Evolutionary conservation across 2,113 vertebrate genomes (phyloP).

Genomic region (Eclectus roratus): DNA sequence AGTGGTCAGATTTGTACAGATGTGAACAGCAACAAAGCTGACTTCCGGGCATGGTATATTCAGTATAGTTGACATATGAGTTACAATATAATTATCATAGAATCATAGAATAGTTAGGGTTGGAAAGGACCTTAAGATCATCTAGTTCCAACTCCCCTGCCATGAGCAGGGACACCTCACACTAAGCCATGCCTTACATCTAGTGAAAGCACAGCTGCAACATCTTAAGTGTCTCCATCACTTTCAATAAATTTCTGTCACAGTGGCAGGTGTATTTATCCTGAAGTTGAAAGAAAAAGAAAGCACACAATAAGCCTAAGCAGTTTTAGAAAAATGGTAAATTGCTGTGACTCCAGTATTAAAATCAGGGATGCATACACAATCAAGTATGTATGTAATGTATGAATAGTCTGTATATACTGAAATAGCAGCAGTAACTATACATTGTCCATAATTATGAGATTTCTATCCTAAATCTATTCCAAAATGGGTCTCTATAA

Average conservation of each 20-base stretch:
- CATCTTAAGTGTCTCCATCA: background rate
- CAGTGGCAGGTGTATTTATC: background rate
- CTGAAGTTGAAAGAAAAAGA: background rate
- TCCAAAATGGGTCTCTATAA: background rate
- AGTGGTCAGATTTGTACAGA: background rate
- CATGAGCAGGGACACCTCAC: no score
- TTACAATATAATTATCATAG: background rate
- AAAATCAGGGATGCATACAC: background rate
- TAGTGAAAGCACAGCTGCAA: background rate
- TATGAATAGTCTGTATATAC: background rate
- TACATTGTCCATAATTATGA: background rate
- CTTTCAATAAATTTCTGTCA: background rate
- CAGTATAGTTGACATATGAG: background rate
- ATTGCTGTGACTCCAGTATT: background rate
- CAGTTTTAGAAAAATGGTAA: background rate
- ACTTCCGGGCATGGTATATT: background rate
- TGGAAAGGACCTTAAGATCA: no score
- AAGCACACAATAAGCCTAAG: background rate
- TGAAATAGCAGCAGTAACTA: background rate
- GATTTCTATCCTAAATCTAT: background rate
- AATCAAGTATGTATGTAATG: background rate
- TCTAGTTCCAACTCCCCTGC: no score
- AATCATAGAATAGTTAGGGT: no score
- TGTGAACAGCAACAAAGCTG: background rate
- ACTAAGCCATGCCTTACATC: background rate